Evolutionary conservation across 2,797 vertebrate genomes (phyloP), one percentile per base, ranked within the genome.

Genomic region (Rhinophrynus dorsalis): DNA sequence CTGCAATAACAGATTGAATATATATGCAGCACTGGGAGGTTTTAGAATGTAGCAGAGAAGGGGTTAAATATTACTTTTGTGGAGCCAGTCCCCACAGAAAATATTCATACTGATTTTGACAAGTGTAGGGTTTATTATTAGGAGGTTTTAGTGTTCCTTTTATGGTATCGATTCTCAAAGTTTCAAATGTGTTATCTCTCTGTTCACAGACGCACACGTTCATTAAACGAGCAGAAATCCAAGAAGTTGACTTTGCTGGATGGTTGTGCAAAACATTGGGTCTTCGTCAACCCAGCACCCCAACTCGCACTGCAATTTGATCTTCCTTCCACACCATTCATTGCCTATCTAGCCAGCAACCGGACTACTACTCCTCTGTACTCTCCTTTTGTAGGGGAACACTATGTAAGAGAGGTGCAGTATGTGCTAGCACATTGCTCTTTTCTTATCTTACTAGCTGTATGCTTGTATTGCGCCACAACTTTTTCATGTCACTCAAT

Each of bases 171-270:
- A 11, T 6, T 6, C 8, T 24, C 9, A 3, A 26, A 3, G 2
- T 50, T 26, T 7, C 4, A 50, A 5, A 50, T 52, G 24, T 30
- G 24, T 33, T 21, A 5, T 5, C 10, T 2, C 7, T 50, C 32
- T 15, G 27, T 45, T 69, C 75, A 0, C 88, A 99, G 96, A 94
- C 84, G 82, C 96, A 98, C 81, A 82, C 91, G 3, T 99, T 98
- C 85, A 96, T 98, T 89, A 99, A 97, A 66, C 91, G 95, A 61
- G 94, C 96, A 0, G 96, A 99, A 76, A 93, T 92, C 75, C 94
- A 97, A 75, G 95, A 94, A 81, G 96, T 98, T 85, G 95, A 99
- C 83, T 99, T 98, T 26, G 96, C 95, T 0, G 96, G 96, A 77
- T 99, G 95, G 94, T 68, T 99, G 76, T 99, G 96, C 81, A 90